Evolutionary conservation across 2,797 vertebrate species (phyloP).

Genomic region (Leptatherina wallacei): DNA sequence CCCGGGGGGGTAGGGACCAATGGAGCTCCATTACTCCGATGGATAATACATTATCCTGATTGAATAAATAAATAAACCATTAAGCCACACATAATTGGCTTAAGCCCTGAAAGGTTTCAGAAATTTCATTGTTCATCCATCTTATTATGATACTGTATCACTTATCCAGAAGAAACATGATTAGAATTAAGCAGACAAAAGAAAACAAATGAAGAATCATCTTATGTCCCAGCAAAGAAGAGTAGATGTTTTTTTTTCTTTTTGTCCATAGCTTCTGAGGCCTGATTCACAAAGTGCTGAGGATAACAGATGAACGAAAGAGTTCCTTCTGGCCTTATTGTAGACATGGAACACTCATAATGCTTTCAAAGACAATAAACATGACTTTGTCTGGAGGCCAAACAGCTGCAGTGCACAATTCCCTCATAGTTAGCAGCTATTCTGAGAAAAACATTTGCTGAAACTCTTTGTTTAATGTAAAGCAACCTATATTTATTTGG

Average conservation of each 20-base stretch:
- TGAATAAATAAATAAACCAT: conserved; percentile 83
- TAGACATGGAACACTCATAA: conserved; percentile 40
- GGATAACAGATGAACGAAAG: conserved; percentile 39
- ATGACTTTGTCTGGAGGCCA: conserved; percentile 51
- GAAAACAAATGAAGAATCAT: not conserved
- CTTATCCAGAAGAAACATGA: conserved; percentile 11
- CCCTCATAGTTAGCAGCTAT: conserved; percentile 25
- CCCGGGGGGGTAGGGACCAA: conserved; percentile 71
- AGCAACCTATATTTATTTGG: conserved; percentile 4
- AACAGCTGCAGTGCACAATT: conserved; percentile 60
- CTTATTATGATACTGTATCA: conserved; percentile 27
- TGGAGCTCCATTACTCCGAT: conserved; percentile 73
- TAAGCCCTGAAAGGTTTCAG: conserved; percentile 59
- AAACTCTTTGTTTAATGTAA: conserved; percentile 25
- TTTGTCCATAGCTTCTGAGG: conserved; percentile 29
- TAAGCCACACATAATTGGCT: conserved; percentile 75
- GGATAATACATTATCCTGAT: conserved; percentile 82
- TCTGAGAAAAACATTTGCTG: conserved; percentile 1
- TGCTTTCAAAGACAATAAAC: conserved; percentile 35
- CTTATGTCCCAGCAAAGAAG: not conserved
- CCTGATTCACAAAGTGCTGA: conserved; percentile 26
- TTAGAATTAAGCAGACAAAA: conserved; percentile 2
- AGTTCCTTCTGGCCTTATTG: conserved; percentile 27
- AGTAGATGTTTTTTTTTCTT: conserved; percentile 12
- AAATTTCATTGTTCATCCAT: conserved; percentile 53